phyloP scores from a whole-genome alignment of 2,888 invertebrate genomes.

The Cryptosula pallasiana region DNA sequence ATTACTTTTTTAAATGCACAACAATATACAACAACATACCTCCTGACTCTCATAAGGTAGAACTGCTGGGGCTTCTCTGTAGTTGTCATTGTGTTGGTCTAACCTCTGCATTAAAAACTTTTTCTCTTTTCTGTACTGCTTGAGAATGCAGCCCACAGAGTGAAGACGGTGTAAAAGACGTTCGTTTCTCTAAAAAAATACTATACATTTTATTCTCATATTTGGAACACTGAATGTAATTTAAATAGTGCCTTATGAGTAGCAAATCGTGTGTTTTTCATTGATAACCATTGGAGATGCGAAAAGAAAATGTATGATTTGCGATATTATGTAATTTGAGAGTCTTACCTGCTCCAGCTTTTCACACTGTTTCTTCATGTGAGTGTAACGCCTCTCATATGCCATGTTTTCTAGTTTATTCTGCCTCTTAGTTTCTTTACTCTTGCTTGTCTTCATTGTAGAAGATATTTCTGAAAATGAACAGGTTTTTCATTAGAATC shows the following conservation, averaged over 20 bases:
- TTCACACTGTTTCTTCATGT: conserved; percentile 20
- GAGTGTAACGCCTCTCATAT: not conserved
- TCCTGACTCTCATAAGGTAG: conserved; percentile 45
- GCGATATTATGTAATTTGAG: too few relatives aligned
- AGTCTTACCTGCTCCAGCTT: conserved; percentile 9
- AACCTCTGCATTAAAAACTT: conserved; percentile 39
- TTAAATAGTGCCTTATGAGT: too few relatives aligned
- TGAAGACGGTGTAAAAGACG: conserved; percentile 46
- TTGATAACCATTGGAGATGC: too few relatives aligned
- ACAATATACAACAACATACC: too few relatives aligned
- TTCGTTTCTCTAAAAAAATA: conserved; percentile 48
- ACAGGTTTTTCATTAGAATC: too few relatives aligned
- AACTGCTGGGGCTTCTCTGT: conserved; percentile 40
- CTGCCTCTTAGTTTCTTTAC: not conserved
- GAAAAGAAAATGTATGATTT: too few relatives aligned
- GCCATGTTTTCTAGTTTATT: not conserved
- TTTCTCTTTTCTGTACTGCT: conserved; percentile 43
- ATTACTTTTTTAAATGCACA: too few relatives aligned
- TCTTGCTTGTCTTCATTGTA: not conserved
- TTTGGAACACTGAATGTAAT: too few relatives aligned
- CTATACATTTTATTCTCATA: too few relatives aligned
- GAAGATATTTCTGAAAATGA: too few relatives aligned
- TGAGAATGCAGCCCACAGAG: conserved; percentile 44
- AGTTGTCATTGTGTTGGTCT: conserved; percentile 44
- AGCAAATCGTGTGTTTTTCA: too few relatives aligned